Percentiles rank a stretch among this genome's conserved stretches.
phyloP scores from a whole-genome alignment of 2,888 invertebrate species.

The Chrysopilus asiliformis region DNA sequence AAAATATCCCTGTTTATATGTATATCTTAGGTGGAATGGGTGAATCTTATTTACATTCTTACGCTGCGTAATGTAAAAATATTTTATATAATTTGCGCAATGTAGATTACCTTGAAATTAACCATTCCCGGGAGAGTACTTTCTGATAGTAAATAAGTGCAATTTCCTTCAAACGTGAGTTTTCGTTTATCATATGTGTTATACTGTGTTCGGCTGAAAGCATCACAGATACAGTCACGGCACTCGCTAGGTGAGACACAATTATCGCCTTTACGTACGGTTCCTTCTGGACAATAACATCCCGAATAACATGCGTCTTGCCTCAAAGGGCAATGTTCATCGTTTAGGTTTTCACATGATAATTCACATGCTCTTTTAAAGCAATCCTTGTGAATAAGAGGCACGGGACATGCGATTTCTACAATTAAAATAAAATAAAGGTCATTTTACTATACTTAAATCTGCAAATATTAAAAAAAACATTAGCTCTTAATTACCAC shows the following conservation, averaged over 20 bases:
- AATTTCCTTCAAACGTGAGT: slow-evolving; percentile 69
- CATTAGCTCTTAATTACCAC: slow-evolving; percentile 28
- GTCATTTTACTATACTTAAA: too few species aligned
- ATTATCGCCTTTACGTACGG: slow-evolving; percentile 48
- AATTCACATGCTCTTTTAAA: slow-evolving; percentile 67
- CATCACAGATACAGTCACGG: slow-evolving; percentile 62
- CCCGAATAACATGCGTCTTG: slow-evolving; percentile 64
- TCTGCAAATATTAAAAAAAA: slow-evolving; percentile 4
- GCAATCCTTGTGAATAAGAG: slow-evolving; percentile 71
- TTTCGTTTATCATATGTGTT: slow-evolving; percentile 69
- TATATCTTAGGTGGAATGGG: too few species aligned
- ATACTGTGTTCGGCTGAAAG: slow-evolving; percentile 67
- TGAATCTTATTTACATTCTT: too few species aligned
- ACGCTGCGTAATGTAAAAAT: too few species aligned
- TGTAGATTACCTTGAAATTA: too few species aligned
- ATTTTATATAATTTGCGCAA: too few species aligned
- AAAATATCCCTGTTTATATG: too few species aligned
- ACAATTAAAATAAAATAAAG: too few species aligned
- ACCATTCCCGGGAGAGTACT: too few species aligned
- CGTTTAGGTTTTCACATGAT: slow-evolving; percentile 50
- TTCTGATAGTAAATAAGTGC: slow-evolving; percentile 64
- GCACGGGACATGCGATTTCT: slow-evolving; percentile 57
- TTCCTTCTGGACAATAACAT: slow-evolving; percentile 72
- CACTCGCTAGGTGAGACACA: slow-evolving; percentile 62
- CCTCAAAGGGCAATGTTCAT: slow-evolving; percentile 46